Evolutionary conservation across 2,888 invertebrate genomes (phyloP), one percentile per base, ranked within the genome.

Genomic region (Lepidocyrtoides sp.): DNA sequence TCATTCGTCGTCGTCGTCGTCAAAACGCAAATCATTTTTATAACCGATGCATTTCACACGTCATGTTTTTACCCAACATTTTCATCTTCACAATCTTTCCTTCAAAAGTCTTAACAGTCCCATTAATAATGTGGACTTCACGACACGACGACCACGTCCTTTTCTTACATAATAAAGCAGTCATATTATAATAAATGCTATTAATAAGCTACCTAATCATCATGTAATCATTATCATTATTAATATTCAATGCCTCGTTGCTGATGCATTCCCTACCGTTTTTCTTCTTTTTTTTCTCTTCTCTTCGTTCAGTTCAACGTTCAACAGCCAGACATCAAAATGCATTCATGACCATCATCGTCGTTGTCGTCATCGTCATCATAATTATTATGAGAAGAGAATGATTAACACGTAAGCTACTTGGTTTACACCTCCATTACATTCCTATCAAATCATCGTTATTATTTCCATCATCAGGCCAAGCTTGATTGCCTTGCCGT

Each of bases 41-140:
- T 93, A 93, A 93, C 92, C 93, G 93, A 93, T 93, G 93, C 91
- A 92, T 93, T 93, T 93, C 93, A 93, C 92, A 92, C 93, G 90
- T 93, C 92, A 92, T 91, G 89, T 91, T 85, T 57, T 44, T 8
- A 48, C 8, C 14, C 72, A 14, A 12, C 36, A 36, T 48, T 12
- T 48, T 14, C 44, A 48, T 48, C 12, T 8, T 48, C n/a, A 8
- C 69, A 85, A 63, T n/a, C n/a, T n/a, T n/a, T n/a, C n/a, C n/a
- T n/a, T n/a, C n/a, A 87, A 91, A 82, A 75, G 86, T 77, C 63
- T 86, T 86, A 86, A 87, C 86, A 87, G 77, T 36, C 63, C 87
- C 87, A 87, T 87, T 87, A 87, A 87, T 87, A 87, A 87, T 86
- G 51, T 48, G 48, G 48, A 48, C 69, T 57, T 60, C 63, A 77